A percentile compares a stretch with the other conserved stretches of the same genome.
These are phyloP conservation scores for Dolichallabes microphthalmus DNA, from an alignment of 2,113 vertebrate species.

Conservation along the genomic window DNA sequence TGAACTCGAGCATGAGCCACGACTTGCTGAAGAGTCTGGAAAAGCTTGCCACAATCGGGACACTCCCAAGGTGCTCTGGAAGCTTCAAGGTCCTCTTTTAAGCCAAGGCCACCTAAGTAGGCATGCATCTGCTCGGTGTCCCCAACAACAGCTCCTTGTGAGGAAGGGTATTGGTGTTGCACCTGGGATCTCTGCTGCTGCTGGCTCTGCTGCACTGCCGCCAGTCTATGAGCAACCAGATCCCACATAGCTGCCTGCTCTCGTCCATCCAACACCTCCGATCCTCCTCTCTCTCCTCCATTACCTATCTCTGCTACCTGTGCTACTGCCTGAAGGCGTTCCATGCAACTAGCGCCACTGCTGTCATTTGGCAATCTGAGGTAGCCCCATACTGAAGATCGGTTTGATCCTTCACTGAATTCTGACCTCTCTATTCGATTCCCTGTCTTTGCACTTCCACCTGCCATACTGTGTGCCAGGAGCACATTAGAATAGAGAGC, in stretches of 20 bases:
- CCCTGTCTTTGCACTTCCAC: constrained; percentile 51
- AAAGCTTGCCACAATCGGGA: constrained; percentile 76
- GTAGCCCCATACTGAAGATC: constrained; percentile 79
- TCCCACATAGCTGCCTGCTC: constrained; percentile 77
- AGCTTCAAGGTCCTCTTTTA: constrained; percentile 59
- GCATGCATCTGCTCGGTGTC: constrained; percentile 71
- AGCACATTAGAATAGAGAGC: constrained; percentile 84
- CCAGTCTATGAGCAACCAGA: constrained; percentile 74
- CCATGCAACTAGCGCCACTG: constrained; percentile 82
- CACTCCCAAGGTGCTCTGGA: constrained; percentile 72
- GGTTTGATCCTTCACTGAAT: constrained; percentile 64
- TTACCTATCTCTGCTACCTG: constrained; percentile 78
- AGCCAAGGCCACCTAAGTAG: constrained; percentile 67
- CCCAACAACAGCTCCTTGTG: constrained; percentile 62
- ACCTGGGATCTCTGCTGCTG: constrained; percentile 61
- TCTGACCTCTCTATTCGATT: constrained; percentile 57
- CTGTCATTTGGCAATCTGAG: constrained; percentile 76
- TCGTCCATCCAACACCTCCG: constrained; percentile 53
- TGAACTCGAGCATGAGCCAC: constrained; percentile 75
- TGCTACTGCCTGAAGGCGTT: constrained; percentile 81
- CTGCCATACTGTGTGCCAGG: constrained; percentile 65
- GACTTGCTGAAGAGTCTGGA: constrained; percentile 74
- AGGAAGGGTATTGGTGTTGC: constrained; percentile 59
- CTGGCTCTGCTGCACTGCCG: constrained; percentile 68
- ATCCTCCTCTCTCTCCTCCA: constrained; percentile 50